phyloP scores from a whole-genome alignment of 1,140 invertebrate species.

The Pachyrhynchus sulphureomaculatus region DNA sequence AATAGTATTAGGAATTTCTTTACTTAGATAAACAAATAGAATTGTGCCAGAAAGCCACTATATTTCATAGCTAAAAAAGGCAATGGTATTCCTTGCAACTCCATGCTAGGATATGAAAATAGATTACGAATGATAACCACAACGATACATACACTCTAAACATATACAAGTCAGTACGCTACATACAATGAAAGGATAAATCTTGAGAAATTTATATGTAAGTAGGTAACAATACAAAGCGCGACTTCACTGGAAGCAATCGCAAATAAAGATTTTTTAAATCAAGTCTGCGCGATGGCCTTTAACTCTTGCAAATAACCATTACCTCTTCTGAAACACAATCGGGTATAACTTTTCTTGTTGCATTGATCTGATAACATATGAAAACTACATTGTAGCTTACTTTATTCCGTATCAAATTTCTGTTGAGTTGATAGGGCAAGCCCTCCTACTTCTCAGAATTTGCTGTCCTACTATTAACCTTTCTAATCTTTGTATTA shows the following conservation, averaged over 20 bases:
- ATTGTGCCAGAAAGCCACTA: too few species aligned
- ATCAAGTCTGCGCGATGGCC: conserved; percentile 14
- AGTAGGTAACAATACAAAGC: not conserved
- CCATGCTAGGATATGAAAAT: not conserved
- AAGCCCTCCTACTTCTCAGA: too few species aligned
- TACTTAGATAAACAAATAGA: too few species aligned
- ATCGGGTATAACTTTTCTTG: conserved; percentile 17
- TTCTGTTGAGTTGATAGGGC: too few species aligned
- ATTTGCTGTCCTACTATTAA: too few species aligned
- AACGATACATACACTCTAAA: not conserved
- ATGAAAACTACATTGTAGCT: too few species aligned
- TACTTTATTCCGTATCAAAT: too few species aligned
- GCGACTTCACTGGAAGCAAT: conserved; percentile 4
- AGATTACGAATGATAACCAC: conserved; percentile 4
- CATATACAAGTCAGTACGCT: conserved; percentile 1
- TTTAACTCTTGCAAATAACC: conserved; percentile 23
- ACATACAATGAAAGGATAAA: conserved; percentile 3
- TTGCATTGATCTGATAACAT: too few species aligned
- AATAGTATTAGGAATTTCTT: too few species aligned
- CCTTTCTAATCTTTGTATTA: too few species aligned
- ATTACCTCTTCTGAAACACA: conserved; percentile 17
- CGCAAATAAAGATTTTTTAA: conserved; percentile 20
- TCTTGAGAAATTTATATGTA: not conserved
- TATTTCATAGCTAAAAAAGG: not conserved
- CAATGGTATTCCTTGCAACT: not conserved